phyloP scores from a whole-genome alignment of 2,888 invertebrate genomes.

The Zaprionus bogoriensis region DNA sequence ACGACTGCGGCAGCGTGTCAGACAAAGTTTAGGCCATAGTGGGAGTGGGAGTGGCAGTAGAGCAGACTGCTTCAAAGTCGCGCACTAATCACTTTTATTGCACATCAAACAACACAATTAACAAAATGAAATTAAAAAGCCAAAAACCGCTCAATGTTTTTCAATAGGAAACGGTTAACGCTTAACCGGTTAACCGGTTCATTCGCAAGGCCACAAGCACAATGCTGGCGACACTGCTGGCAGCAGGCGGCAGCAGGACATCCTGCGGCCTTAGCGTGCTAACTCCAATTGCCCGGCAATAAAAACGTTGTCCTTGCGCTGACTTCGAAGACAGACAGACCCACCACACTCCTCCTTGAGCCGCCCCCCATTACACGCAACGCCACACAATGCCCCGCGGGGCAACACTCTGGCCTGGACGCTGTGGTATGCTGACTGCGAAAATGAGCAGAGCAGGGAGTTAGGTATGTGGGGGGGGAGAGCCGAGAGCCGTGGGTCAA shows the following conservation, averaged over 20 bases:
- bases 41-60: neutral
- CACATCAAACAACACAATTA: conserved; percentile 36
- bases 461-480: neutral
- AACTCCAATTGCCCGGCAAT: conserved; percentile 73
- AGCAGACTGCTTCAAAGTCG: neutral
- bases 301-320: conserved; percentile 65
- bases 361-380: neutral
- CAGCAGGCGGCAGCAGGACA: conserved; percentile 24
- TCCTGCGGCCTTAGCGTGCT: conserved; percentile 31
- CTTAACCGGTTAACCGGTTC: too few species aligned
- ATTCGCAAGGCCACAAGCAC: conserved; percentile 5
- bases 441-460: conserved; percentile 17
- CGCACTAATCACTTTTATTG: neutral
- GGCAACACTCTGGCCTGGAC: conserved; percentile 6
- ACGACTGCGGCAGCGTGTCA: neutral
- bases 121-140: neutral
- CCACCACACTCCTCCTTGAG: neutral
- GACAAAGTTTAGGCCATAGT: neutral
- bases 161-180: neutral
- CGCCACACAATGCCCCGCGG: conserved; percentile 9
- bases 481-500: neutral
- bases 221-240: conserved; percentile 37
- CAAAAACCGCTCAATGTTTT: neutral
- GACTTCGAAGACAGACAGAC: conserved; percentile 6
- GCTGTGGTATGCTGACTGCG: conserved; percentile 12